A percentile compares a stretch with the other conserved stretches of the same genome.
Conservation (phyloP, 2,113 vertebrate genomes). For the Amazona guildingii region DNA sequence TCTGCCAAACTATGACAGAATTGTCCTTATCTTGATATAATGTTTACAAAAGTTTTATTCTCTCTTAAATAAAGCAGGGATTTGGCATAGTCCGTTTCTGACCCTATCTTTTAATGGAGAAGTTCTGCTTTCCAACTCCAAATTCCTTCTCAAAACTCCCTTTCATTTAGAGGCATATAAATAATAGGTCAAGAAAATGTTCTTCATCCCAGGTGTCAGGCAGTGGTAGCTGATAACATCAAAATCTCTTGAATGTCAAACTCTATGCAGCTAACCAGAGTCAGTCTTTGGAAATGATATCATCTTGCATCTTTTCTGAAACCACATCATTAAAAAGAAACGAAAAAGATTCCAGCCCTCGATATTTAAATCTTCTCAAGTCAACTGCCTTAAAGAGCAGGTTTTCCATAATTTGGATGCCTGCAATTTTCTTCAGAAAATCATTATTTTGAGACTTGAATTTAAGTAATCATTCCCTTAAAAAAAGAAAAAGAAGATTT, state of each 20-base stretch:
- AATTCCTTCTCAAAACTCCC: neutral
- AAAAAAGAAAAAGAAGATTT: neutral
- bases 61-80: neutral
- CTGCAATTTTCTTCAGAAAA: conserved; percentile 20
- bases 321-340: conserved; percentile 25
- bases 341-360: conserved; percentile 8
- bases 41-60: neutral
- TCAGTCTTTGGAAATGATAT: conserved; percentile 3
- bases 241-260: conserved; percentile 48
- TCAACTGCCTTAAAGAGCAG: conserved; percentile 18
- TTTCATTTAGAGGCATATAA: neutral
- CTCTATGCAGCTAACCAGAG: conserved; percentile 3
- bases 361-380: conserved; percentile 32
- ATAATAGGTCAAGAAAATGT: conserved; percentile 31
- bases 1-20: neutral
- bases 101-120: neutral
- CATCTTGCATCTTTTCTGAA: conserved; percentile 21
- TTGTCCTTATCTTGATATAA: neutral
- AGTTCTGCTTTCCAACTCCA: neutral
- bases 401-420: conserved; percentile 28
- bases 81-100: neutral
- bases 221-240: conserved; percentile 11
- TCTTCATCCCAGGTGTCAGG: neutral
- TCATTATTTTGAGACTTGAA: neutral
- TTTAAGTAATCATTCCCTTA: neutral